Evolutionary conservation across 2,888 invertebrate genomes (phyloP).

Genomic region (Micoletzkya japonica): DNA sequence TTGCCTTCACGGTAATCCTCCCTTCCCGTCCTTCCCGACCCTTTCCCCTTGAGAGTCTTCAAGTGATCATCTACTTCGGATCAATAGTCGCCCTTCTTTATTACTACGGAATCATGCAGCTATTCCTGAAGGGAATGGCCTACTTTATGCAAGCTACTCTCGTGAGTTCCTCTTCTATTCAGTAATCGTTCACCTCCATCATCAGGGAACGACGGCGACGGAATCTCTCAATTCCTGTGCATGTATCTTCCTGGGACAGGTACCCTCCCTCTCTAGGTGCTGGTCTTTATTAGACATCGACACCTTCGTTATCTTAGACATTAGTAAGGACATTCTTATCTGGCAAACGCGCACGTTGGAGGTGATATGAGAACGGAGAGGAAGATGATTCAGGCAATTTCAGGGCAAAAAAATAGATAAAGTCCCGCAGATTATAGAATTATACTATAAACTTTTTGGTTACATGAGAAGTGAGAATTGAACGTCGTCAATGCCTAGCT

Average conservation of each 20-base stretch:
- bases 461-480: too few relatives aligned
- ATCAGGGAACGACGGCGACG: constrained; percentile 82
- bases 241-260: constrained; percentile 83
- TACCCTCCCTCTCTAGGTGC: too few relatives aligned
- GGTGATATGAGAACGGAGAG: too few relatives aligned
- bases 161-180: not conserved
- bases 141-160: constrained; percentile 66
- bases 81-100: constrained; percentile 56
- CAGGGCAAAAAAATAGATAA: too few relatives aligned
- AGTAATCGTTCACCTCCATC: constrained; percentile 67
- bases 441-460: too few relatives aligned
- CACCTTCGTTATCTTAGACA: too few relatives aligned
- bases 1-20: constrained; percentile 79
- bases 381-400: too few relatives aligned
- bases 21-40: not conserved
- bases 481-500: too few relatives aligned
- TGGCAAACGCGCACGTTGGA: too few relatives aligned
- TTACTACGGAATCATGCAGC: constrained; percentile 58
- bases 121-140: constrained; percentile 32
- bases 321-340: too few relatives aligned
- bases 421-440: too few relatives aligned
- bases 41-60: constrained; percentile 44
- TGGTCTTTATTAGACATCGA: too few relatives aligned
- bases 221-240: constrained; percentile 91
- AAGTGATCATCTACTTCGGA: constrained; percentile 61